These are phyloP conservation scores for Panthera leo DNA, from an alignment of 2,113 vertebrate genomes.

Conservation along the genomic window DNA sequence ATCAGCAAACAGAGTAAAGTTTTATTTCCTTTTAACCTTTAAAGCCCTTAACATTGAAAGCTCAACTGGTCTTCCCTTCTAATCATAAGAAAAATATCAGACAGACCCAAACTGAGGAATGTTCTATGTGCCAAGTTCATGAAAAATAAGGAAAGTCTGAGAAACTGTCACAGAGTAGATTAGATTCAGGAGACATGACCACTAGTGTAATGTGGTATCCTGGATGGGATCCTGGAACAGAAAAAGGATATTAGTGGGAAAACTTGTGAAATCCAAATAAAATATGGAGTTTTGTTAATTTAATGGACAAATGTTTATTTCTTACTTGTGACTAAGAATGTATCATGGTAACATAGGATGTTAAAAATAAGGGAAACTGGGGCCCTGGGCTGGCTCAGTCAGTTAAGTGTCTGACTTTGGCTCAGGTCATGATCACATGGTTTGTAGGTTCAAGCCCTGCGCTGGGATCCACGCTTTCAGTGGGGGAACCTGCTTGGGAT, in stretches of 20 bases:
- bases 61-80: neutral
- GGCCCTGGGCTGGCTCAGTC: too few relatives aligned
- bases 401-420: too few relatives aligned
- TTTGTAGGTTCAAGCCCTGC: too few relatives aligned
- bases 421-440: too few relatives aligned
- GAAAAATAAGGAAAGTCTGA: neutral
- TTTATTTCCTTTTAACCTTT: constrained; percentile 44
- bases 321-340: neutral
- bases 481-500: too few relatives aligned
- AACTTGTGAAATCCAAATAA: neutral
- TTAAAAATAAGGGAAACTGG: neutral
- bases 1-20: constrained; percentile 42
- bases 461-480: too few relatives aligned
- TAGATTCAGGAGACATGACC: neutral
- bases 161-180: neutral
- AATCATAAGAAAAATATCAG: neutral
- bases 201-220: neutral
- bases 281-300: neutral
- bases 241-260: neutral
- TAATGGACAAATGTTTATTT: neutral
- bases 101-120: neutral
- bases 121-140: neutral
- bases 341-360: neutral
- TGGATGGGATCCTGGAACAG: neutral
- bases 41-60: neutral